Conservation (phyloP, 2,113 vertebrate species). For the Pitta sordida region DNA sequence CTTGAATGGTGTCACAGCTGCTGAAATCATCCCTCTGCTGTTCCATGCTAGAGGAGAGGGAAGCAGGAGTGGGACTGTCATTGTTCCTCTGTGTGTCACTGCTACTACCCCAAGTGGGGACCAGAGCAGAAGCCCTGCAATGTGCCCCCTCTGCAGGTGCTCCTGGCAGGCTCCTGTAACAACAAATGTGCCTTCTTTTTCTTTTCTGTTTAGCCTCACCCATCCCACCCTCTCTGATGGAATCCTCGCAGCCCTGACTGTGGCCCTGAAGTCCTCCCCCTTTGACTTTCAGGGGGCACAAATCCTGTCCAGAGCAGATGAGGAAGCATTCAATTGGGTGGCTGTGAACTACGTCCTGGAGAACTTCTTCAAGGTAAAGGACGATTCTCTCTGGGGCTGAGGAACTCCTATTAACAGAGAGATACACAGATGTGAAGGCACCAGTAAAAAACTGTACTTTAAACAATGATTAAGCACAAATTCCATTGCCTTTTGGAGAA, state of each 20-base stretch:
- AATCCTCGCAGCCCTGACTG: conserved; percentile 19
- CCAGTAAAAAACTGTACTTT: background rate
- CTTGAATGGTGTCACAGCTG: background rate
- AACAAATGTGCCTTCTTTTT: background rate
- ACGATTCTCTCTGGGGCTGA: background rate
- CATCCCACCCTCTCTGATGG: background rate
- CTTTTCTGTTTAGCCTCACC: conserved; percentile 23
- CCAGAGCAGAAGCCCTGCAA: background rate
- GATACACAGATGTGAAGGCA: background rate
- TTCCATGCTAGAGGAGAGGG: rapidly evolving
- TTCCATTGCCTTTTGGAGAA: background rate
- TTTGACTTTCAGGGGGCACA: conserved; percentile 13
- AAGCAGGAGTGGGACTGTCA: background rate
- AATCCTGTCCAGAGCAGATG: background rate
- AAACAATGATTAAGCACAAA: background rate
- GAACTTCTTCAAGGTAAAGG: conserved; percentile 58
- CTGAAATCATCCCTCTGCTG: background rate
- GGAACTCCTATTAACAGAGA: background rate
- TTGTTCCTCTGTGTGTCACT: background rate
- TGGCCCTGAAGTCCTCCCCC: conserved; percentile 26
- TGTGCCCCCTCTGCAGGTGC: background rate
- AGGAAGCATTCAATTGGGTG: conserved; percentile 38
- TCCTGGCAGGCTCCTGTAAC: background rate
- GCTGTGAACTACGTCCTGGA: conserved; percentile 49
- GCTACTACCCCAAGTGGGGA: background rate